Percentiles rank a stretch among this genome's conserved stretches.
Evolutionary conservation across 2,113 vertebrate species (phyloP).

Genomic region (Cariama cristata): DNA sequence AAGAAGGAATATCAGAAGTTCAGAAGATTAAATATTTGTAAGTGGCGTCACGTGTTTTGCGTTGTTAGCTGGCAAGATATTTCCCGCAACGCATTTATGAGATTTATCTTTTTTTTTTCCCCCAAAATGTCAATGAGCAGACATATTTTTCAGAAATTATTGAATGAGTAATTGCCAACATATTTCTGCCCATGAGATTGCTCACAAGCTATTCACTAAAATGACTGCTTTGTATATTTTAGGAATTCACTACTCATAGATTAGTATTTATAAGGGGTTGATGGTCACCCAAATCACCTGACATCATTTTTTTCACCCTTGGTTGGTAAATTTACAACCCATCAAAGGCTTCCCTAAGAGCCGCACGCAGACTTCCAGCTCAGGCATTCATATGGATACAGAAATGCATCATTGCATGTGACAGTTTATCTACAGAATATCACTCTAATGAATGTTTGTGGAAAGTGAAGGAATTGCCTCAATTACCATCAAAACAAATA

Average conservation of each 20-base stretch:
- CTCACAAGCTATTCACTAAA: slow-evolving; percentile 11
- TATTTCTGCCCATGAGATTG: neutral
- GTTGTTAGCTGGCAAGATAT: neutral
- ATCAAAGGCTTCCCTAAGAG: neutral
- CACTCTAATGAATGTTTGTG: slow-evolving; percentile 57
- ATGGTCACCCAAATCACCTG: slow-evolving; percentile 9
- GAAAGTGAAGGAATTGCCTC: slow-evolving; percentile 57
- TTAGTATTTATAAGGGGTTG: neutral
- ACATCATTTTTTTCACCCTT: neutral
- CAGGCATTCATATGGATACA: slow-evolving; percentile 16
- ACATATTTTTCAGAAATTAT: slow-evolving; percentile 26
- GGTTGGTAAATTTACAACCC: neutral
- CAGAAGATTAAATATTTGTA: neutral
- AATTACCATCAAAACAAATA: slow-evolving; percentile 66
- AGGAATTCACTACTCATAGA: neutral
- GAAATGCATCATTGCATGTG: slow-evolving; percentile 13
- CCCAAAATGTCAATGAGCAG: neutral
- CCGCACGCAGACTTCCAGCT: neutral
- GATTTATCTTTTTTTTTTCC: neutral
- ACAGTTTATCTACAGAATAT: slow-evolving; percentile 53
- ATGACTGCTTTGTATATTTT: neutral
- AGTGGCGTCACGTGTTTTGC: neutral
- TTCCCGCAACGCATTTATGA: neutral
- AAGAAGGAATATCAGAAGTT: neutral
- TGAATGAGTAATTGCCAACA: slow-evolving; percentile 13